These are phyloP conservation scores for Lineus longissimus DNA, from an alignment of 1,140 invertebrate species.

Conservation along the genomic window DNA sequence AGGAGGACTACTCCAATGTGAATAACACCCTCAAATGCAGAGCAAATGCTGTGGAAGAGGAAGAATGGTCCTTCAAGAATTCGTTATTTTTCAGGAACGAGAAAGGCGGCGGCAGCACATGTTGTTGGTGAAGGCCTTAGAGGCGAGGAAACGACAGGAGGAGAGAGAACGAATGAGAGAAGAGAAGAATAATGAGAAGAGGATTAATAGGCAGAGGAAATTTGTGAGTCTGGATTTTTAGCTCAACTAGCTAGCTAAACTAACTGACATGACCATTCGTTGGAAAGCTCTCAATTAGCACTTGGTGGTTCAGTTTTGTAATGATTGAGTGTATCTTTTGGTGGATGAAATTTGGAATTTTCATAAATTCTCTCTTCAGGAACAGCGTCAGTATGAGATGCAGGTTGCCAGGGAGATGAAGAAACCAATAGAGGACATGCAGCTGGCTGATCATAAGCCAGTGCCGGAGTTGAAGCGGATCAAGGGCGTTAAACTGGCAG, in stretches of 20 bases:
- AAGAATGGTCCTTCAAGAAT: too few relatives aligned
- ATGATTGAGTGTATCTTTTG: too few relatives aligned
- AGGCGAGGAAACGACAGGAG: constrained; percentile 77
- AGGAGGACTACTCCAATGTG: too few relatives aligned
- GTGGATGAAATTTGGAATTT: too few relatives aligned
- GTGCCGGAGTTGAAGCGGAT: constrained; percentile 73
- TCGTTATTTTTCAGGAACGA: constrained; percentile 66
- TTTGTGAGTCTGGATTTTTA: constrained; percentile 44
- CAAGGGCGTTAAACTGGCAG: constrained; percentile 74
- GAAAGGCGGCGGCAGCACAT: constrained; percentile 87
- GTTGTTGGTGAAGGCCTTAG: constrained; percentile 78
- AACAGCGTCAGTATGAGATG: constrained; percentile 77
- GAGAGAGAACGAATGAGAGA: constrained; percentile 81
- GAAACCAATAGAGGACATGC: constrained; percentile 69
- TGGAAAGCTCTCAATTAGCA: too few relatives aligned
- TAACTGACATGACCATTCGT: too few relatives aligned
- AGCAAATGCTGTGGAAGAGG: too few relatives aligned
- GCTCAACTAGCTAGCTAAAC: too few relatives aligned
- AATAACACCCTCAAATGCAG: too few relatives aligned
- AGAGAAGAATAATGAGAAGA: constrained; percentile 72
- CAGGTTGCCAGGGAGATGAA: constrained; percentile 79
- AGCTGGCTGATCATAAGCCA: constrained; percentile 56
- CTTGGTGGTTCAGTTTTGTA: too few relatives aligned
- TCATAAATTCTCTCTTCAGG: constrained; percentile 50
- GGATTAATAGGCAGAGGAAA: constrained; percentile 75